Evolutionary conservation across 2,888 invertebrate species (phyloP).

Genomic region (Mechanitis mazaeus): DNA sequence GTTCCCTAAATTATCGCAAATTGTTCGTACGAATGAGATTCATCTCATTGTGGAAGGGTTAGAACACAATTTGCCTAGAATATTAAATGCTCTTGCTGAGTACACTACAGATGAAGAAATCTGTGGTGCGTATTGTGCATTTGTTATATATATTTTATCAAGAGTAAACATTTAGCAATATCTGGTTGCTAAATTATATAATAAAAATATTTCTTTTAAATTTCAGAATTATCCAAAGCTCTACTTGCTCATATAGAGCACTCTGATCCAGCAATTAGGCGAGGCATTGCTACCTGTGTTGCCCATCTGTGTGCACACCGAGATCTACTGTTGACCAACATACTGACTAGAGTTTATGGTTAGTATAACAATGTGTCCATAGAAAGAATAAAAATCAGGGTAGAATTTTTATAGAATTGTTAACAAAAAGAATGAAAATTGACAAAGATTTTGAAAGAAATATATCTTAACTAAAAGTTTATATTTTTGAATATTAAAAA

Average conservation of each 20-base stretch:
- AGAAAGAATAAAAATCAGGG: neutral
- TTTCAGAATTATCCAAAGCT: conserved; percentile 80
- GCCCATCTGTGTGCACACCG: conserved; percentile 87
- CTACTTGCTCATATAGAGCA: conserved; percentile 80
- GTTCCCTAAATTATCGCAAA: conserved; percentile 64
- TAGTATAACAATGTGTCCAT: conserved; percentile 23
- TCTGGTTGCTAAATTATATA: neutral
- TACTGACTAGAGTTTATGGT: conserved; percentile 49
- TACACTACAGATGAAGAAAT: conserved; percentile 72
- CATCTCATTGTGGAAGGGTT: conserved; percentile 63
- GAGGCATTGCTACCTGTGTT: conserved; percentile 88
- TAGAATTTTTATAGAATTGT: too few relatives aligned
- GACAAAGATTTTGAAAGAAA: too few relatives aligned
- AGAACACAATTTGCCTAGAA: conserved; percentile 61
- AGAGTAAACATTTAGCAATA: too few relatives aligned
- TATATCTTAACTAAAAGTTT: too few relatives aligned
- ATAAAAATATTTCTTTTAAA: neutral
- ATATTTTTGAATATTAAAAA: too few relatives aligned
- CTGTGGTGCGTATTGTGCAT: conserved; percentile 43
- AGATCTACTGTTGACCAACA: conserved; percentile 82
- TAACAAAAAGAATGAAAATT: too few relatives aligned
- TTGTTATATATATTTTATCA: too few relatives aligned
- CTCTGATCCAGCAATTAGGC: conserved; percentile 83
- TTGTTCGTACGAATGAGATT: conserved; percentile 54
- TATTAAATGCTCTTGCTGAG: conserved; percentile 60